Base-by-base conservation (phyloP, 2,113 vertebrate genomes). In the Nymphicus hollandicus region DNA sequence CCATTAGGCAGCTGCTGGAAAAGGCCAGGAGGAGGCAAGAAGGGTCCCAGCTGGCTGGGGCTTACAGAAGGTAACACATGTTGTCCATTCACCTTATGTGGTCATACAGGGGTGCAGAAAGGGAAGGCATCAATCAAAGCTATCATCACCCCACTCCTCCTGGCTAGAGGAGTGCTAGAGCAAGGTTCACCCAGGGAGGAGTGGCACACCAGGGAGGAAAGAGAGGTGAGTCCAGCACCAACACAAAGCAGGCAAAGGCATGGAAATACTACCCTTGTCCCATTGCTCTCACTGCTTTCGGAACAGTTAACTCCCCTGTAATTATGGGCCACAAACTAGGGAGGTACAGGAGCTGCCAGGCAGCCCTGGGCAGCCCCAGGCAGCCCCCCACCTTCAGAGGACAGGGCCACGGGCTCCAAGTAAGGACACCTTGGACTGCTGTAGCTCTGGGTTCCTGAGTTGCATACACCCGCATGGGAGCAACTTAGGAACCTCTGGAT, bases 391-490 rank as follows among this genome's bases (percentile, higher is more conserved):
- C 9, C 35, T 35, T 35, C 69, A 69, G 56, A 24, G 33, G 56
- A 35, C 56, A 58, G 35, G 33, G 56, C 56, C 22, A 58, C 2
- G 1, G 33, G 33, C 56, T 58, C 56, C 56, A 35, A 58, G 56
- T 35, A 2, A 23, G 60, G 81, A 11, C n/a, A 35, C 12, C 49
- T 33, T n/a, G 3, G 60, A 20, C 31, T 3, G n/a, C 8, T 1
- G 0, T 0, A 16, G 43, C 49, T 35, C 11, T 0, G 0, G 29
- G 35, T 24, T 55, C 39, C 65, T 33, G 43, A 25, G 28, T 6
- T 41, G 18, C 63, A 46, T 7, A 13, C 24, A 23, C 28, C 17
- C 24, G 11, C 0, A 7, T 1, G 17, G 46, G 46, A 64, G 44
- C 49, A 46, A 52, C 71, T 8, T 7, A 9, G 64, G 66, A 29